A percentile compares a stretch with the other conserved stretches of the same genome.
These are phyloP conservation scores for Siderastrea siderea DNA, from an alignment of 92 coral and sea anemone genomes.

Conservation along the genomic window DNA sequence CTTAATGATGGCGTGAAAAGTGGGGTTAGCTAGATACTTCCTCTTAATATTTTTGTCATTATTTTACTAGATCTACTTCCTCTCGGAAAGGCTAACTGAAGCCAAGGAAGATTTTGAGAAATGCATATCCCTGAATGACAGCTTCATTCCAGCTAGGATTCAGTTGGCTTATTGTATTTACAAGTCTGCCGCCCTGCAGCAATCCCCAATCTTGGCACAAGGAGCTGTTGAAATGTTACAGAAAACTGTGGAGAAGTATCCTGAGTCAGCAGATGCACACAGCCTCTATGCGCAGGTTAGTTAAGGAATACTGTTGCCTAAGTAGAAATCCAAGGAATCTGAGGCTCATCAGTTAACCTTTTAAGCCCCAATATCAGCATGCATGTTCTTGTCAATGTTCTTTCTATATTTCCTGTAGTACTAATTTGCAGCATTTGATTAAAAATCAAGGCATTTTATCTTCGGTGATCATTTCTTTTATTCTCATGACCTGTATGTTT, in stretches of 20 bases:
- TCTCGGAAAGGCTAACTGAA: slow-evolving; percentile 89
- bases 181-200: slow-evolving; percentile 91
- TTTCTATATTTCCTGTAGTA: no score
- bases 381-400: no score
- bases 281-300: slow-evolving; percentile 97
- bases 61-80: slow-evolving; percentile 76
- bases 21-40: no score
- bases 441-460: no score
- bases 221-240: slow-evolving; percentile 93
- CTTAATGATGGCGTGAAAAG: no score
- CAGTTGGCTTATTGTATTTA: slow-evolving; percentile 96
- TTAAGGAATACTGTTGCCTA: neutral
- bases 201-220: slow-evolving; percentile 84
- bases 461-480: no score
- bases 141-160: slow-evolving; percentile 91
- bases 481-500: no score
- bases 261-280: slow-evolving; percentile 89
- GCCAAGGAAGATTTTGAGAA: slow-evolving; percentile 95
- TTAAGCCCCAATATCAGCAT: no score
- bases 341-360: no score
- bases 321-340: neutral
- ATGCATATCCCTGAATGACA: slow-evolving; percentile 82
- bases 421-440: no score
- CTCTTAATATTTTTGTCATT: no score
- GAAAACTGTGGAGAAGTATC: slow-evolving; percentile 76